These are phyloP conservation scores for Phylloscopus whistleri DNA, from an alignment of 2,113 vertebrate species.

Conservation along the genomic window DNA sequence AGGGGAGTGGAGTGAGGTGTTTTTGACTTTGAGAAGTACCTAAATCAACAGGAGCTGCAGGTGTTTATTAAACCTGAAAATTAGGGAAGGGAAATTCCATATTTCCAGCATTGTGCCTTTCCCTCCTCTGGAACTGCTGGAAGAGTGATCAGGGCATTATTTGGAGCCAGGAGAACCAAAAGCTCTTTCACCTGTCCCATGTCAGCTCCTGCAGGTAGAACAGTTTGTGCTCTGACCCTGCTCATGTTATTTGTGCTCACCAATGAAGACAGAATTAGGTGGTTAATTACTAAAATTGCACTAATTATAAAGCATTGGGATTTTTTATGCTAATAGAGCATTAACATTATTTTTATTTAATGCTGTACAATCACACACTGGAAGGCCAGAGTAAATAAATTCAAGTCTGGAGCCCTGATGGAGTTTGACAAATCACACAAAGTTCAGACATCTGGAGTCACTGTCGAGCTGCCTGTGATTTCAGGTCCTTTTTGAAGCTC, in stretches of 20 bases:
- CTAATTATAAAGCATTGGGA: background rate
- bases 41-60: background rate
- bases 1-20: background rate
- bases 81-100: background rate
- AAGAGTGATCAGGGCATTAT: too few relatives aligned
- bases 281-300: background rate
- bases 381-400: background rate
- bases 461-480: background rate
- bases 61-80: background rate
- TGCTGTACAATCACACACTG: background rate
- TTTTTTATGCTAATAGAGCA: background rate
- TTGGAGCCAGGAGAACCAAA: background rate
- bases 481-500: background rate
- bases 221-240: background rate
- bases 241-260: background rate
- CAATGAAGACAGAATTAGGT: background rate
- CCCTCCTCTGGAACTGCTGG: background rate
- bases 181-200: fast-evolving
- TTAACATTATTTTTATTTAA: background rate
- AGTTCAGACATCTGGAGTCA: background rate
- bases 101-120: background rate
- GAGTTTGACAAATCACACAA: background rate
- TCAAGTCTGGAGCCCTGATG: background rate
- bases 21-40: background rate
- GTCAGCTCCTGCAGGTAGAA: fast-evolving